Evolutionary conservation across 2,888 invertebrate species (phyloP), one percentile per base, ranked within the genome.

Genomic region (Caenorhabditis sulstoni): DNA sequence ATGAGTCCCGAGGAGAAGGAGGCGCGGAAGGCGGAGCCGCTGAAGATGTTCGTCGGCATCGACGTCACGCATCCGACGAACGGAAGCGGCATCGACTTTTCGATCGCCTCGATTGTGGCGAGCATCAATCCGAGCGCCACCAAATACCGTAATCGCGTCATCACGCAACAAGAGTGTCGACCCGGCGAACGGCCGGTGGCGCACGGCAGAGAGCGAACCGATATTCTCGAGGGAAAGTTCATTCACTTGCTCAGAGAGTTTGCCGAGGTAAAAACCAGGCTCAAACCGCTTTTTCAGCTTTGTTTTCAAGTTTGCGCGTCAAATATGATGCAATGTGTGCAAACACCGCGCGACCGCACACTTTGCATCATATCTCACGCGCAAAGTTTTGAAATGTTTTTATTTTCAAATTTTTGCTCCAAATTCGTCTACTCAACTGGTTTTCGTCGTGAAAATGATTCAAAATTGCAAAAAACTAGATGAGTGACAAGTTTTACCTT

Each of bases 21-120:
- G 37, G 4, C n/a, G 16, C 16, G 71, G 9, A 68, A 74, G 20
- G 58, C 37, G 7, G 35, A 45, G 59, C 68, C 76, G 12, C 22
- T 74, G n/a, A 73, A 44, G 14, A 80, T 84, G 81, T 85, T 74
- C 62, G 75, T 85, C 11, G 85, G 85, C 23, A 81, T 85, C 29
- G 85, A 85, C 50, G 81, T 83, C 11, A 84, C 84, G n/a, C 85
- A 85, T 81, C 84, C 85, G 3, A 79, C 81, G 1, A 20, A 23
- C 4, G 49, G 41, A 4, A 65, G 62, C 39, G 67, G 70, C 3
- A 75, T 79, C 20, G 79, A 82, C 37, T 57, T 57, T 22, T 81
- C 81, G 0, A 67, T 84, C 12, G 85, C 83, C 12, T 41, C 73
- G 1, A 73, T 85, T n/a, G 85, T 84, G 8, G 82, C 71, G 1